Base-by-base conservation (phyloP, 2,888 invertebrate genomes). In the Ecliptopera silaceata region DNA sequence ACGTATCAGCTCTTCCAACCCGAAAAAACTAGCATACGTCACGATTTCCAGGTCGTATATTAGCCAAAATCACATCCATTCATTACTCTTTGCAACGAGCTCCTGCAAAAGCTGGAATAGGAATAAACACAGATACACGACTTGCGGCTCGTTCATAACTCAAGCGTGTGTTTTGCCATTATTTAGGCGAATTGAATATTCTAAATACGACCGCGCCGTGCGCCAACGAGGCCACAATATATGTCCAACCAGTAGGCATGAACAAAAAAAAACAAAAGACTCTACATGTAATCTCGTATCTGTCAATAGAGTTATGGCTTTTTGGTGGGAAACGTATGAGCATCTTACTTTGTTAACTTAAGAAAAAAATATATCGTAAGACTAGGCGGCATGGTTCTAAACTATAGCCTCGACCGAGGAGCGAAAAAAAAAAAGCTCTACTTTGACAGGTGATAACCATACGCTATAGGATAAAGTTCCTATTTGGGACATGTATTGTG, bases 111-210 rank as follows among this genome's bases (percentile, higher is more conserved):
- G 39, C 46, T 51, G 43, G 13, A 17, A 47, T 52, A 15, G 12
- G 22, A 51, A 56, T 43, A 22, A 22, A 36, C 48, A 44, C 39
- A 52, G 38, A 53, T 48, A 52, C 53, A 53, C 42, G 13, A 29
- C 29, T 41, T 22, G 36, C 44, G 12, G 44, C 34, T 12, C 45
- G 34, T 45, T 48, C 53, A 75, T 80, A 75, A 77, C 77, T 79
- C 72, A 78, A n/a, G 64, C 43, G 65, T 10, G 71, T 70, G 71
- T 70, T 65, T 66, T 61, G 63, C 65, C 73, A 73, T 82, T 76
- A 79, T 77, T 82, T 75, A 77, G 59, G 47, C 64, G 70, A 75
- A 79, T 75, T 74, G 76, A 75, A 80, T 77, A 75, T 79, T 77
- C 75, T 75, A 74, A 74, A 66, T 64, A 61, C 61, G 56, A 60